Evolutionary conservation across 2,888 invertebrate genomes (phyloP).

Genomic region (Nemotelus pantherinus): DNA sequence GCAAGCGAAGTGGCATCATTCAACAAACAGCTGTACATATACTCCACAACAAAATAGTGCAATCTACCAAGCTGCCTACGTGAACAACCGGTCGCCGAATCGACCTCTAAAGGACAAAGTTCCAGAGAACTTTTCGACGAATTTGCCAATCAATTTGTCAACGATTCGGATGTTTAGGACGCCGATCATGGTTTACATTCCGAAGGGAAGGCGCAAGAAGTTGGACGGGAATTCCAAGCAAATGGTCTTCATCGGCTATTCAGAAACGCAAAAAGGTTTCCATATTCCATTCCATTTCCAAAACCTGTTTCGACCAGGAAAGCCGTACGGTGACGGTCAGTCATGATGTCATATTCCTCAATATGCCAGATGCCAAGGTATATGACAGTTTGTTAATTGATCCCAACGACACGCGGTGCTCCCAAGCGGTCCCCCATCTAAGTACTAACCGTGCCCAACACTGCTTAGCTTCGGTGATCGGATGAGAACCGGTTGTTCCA

Average conservation of each 20-base stretch:
- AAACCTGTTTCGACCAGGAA: not conserved
- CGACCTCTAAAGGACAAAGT: no score
- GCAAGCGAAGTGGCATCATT: not conserved
- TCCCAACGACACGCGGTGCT: not conserved
- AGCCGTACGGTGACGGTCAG: not conserved
- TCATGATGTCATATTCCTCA: not conserved
- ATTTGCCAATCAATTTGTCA: constrained; percentile 12
- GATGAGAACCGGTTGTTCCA: no score
- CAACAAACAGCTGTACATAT: constrained; percentile 9
- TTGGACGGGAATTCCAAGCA: not conserved
- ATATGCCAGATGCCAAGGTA: not conserved
- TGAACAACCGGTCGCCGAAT: no score
- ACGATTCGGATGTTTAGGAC: not conserved
- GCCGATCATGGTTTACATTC: no score
- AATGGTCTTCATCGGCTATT: not conserved
- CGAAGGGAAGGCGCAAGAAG: not conserved
- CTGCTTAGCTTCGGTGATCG: no score
- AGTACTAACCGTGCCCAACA: no score
- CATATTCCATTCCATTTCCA: no score
- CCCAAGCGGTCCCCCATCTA: no score
- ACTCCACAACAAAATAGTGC: not conserved
- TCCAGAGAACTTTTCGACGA: not conserved
- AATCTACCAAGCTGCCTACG: no score
- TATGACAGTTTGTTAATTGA: not conserved
- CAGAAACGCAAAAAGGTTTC: no score